These are phyloP conservation scores for Nomada goodeniana DNA, from an alignment of 2,888 invertebrate genomes.

Conservation along the genomic window DNA sequence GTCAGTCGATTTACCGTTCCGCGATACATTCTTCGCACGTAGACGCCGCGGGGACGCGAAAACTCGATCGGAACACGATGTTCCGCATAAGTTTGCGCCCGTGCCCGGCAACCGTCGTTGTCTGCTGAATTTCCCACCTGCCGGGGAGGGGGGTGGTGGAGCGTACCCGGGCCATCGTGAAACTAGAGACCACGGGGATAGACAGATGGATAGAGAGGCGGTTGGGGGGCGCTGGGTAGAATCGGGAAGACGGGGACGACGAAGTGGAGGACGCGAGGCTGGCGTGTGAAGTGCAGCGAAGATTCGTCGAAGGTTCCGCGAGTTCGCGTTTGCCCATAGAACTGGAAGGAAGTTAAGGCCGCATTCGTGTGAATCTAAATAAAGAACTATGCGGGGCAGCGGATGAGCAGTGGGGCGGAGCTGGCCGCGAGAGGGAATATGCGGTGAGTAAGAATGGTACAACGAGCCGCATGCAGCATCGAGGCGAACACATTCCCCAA, in stretches of 20 bases:
- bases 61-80: slow-evolving; percentile 47
- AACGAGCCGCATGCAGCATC: slow-evolving; percentile 67
- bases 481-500: slow-evolving; percentile 71
- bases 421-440: slow-evolving; percentile 62
- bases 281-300: slow-evolving; percentile 21
- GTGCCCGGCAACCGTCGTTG: slow-evolving; percentile 15
- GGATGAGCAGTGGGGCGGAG: slow-evolving; percentile 59
- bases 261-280: background rate
- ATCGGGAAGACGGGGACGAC: background rate
- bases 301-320: slow-evolving; percentile 41
- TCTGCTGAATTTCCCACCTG: slow-evolving; percentile 28
- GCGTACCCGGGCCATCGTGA: slow-evolving; percentile 16
- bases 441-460: slow-evolving; percentile 73
- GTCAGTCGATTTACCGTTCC: slow-evolving; percentile 69
- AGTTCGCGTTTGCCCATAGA: slow-evolving; percentile 53
- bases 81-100: slow-evolving; percentile 28
- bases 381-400: slow-evolving; percentile 71
- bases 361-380: slow-evolving; percentile 75
- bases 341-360: slow-evolving; percentile 72
- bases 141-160: background rate
- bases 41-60: slow-evolving; percentile 43
- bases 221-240: background rate
- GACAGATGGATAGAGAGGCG: background rate
- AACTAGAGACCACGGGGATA: slow-evolving; percentile 3
- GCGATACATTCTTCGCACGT: slow-evolving; percentile 63